Conservation (phyloP, 2,888 invertebrate species). For the Epirrita christyi region DNA sequence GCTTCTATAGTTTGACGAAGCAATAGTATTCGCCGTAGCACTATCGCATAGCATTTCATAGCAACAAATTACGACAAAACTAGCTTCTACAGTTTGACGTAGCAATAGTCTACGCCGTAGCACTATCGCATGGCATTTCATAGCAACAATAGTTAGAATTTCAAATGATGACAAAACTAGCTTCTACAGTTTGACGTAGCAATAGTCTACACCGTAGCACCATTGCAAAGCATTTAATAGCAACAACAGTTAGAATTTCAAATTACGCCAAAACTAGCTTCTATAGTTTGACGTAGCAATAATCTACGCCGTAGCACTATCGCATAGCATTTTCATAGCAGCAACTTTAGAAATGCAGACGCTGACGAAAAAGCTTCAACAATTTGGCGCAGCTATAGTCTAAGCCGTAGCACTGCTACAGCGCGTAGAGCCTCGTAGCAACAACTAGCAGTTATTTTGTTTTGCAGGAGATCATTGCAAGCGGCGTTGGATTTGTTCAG, state of each 20-base stretch:
- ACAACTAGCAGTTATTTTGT: constrained; percentile 2
- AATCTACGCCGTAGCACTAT: constrained; percentile 19
- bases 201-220: not conserved
- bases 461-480: constrained; percentile 86
- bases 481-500: constrained; percentile 89
- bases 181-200: not conserved
- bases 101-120: constrained; percentile 22
- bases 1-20: not conserved
- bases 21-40: constrained; percentile 18
- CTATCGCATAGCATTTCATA: constrained; percentile 5
- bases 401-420: constrained; percentile 16
- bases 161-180: not conserved
- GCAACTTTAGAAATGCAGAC: no score
- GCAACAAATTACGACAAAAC: no score
- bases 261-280: no score
- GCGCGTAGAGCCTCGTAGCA: constrained; percentile 5
- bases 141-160: no score
- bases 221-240: not conserved
- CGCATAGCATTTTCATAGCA: no score
- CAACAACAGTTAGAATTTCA: no score
- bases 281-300: constrained; percentile 5
- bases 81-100: constrained; percentile 4
- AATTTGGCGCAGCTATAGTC: constrained; percentile 11
- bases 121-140: constrained; percentile 3
- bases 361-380: no score